Evolutionary conservation across 2,888 invertebrate species (phyloP).

Genomic region (Chouioia cunea): DNA sequence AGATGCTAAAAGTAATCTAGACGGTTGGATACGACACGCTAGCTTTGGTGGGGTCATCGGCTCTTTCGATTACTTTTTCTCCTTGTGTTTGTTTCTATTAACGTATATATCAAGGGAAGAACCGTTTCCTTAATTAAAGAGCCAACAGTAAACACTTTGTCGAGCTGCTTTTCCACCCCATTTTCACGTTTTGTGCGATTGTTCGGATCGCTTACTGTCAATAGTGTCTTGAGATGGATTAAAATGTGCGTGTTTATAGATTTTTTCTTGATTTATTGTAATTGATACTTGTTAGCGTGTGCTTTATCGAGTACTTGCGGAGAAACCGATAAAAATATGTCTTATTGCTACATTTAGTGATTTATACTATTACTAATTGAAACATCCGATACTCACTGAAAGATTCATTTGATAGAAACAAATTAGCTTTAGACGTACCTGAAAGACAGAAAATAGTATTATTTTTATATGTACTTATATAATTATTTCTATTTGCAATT

Average conservation of each 20-base stretch:
- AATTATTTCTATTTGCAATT: too few relatives aligned
- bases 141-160: not conserved
- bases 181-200: not conserved
- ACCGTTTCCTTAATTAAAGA: constrained; percentile 26
- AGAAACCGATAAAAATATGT: not conserved
- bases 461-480: too few relatives aligned
- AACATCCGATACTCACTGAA: too few relatives aligned
- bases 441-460: constrained; percentile 13
- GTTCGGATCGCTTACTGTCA: not conserved
- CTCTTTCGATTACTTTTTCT: constrained; percentile 25
- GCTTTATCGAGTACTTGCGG: not conserved
- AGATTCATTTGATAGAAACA: too few relatives aligned
- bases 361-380: too few relatives aligned
- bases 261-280: not conserved
- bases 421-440: constrained; percentile 14
- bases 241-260: constrained; percentile 9
- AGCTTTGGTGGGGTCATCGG: constrained; percentile 15
- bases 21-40: not conserved
- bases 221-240: constrained; percentile 4
- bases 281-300: constrained; percentile 13
- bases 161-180: constrained; percentile 4
- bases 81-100: constrained; percentile 35
- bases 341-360: too few relatives aligned
- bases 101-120: not conserved
- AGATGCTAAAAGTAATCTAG: constrained; percentile 20